Base-by-base conservation (phyloP, 1,140 invertebrate species). In the Centruroides vittatus region DNA sequence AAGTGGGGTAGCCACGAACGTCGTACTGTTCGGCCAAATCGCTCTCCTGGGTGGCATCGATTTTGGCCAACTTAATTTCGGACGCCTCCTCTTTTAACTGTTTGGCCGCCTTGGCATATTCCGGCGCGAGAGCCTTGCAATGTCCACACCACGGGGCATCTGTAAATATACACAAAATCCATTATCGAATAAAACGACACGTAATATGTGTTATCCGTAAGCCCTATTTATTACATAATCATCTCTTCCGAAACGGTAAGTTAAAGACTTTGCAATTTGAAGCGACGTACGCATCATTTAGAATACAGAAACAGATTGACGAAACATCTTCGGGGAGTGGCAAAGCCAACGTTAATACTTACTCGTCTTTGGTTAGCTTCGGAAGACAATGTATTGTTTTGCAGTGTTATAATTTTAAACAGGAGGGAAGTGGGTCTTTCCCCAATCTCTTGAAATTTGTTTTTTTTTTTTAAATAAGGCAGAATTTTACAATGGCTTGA, bases 71-170 rank as follows among this genome's bases (percentile, higher is more conserved):
- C 73, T 91, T 93, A 64, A 98, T 87, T 13, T 80, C 72, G 9
- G 90, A 91, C 50, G 82, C 81, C 66, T 83, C 79, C 47, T 88
- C 84, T 47, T 79, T 77, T 60, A 99, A 77, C 66, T 81, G 80
- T 66, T 85, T 81, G n/a, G 94, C 93, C 62, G 95, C 95, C 74
- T 94, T 93, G 36, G 82, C 89, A 75, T 92, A 99, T 76, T 98
- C 93, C 34, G 95, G 96, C 49, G 89, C 92, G 52, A 99, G 77
- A 55, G 89, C 85, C 76, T 98, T 98, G 79, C 95, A 99, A 73
- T 98, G 95, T 66, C 93, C 93, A 75, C 95, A 98, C 95, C 95
- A 99, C 73, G 95, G 94, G 59, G 94, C 95, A 84, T 98, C 93
- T 96, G 71, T 23, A 23, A 23, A 23, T 23, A 23, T 23, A 23